Base-by-base conservation (phyloP, 1,140 invertebrate genomes). In the Bombus soroeensis region DNA sequence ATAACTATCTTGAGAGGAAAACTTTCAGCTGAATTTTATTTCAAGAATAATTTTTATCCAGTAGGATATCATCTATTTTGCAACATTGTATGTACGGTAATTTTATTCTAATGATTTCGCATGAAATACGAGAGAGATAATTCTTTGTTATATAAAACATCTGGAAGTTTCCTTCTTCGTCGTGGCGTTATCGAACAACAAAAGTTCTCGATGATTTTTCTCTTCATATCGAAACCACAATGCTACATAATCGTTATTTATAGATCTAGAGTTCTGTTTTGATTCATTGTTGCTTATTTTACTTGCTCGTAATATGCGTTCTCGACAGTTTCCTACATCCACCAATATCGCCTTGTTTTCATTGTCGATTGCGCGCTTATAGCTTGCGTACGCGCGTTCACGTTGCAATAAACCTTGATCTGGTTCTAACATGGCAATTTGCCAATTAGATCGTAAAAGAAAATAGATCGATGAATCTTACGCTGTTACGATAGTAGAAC, bases 211-310 rank as follows among this genome's bases (percentile, higher is more conserved):
- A 64, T 15, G 72, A 41, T 15, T 83, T 80, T 77, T 32, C 77
- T 66, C 25, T 53, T 71, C 34, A 32, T 47, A 25, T 57, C 37
- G 32, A 18, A 74, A n/a, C 37, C 28, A 32, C 62, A 32, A 32
- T 59, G 28, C 37, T 28, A 59, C 32, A 77, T 81, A 83, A 89
- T 89, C 68, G 28, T 25, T 47, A 59, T 77, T 81, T 74, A 75
- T 84, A 77, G 81, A 74, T 57, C 39, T 12, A 8, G 1, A 34
- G 39, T 13, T 70, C 13, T 37, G 10, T 18, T 62, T n/a, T 59
- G 6, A 43, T 68, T 75, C 6, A 3, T 39, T 25, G 59, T 41
- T 53, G 18, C 47, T 53, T 4, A 4, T 25, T 71, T 47, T 41
- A 18, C 34, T 73, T 87, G 47, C 22, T 39, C 28, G 39, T 12